phyloP scores from a whole-genome alignment of 2,888 invertebrate genomes.

The Apantesis nais region DNA sequence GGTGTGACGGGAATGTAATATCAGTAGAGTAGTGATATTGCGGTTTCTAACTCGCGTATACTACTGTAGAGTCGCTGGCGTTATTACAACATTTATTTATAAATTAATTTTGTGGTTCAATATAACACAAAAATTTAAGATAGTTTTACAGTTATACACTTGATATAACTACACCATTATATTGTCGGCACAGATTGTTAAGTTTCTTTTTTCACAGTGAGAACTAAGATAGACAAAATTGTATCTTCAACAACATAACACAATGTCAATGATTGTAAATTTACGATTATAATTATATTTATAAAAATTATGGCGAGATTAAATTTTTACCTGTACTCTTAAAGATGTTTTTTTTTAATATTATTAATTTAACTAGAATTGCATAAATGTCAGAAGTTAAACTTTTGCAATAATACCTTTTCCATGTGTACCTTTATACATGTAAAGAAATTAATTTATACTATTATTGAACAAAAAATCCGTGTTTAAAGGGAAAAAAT shows the following conservation, averaged over 20 bases:
- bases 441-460: background rate
- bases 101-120: background rate
- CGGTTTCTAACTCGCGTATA: slow-evolving; percentile 75
- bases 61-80: slow-evolving; percentile 56
- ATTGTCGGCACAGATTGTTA: background rate
- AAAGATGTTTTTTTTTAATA: no score
- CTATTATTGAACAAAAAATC: background rate
- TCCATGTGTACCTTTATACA: background rate
- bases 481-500: background rate
- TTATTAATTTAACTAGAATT: no score
- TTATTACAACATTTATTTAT: slow-evolving; percentile 52
- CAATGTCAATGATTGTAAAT: background rate
- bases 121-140: background rate
- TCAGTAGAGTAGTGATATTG: slow-evolving; percentile 81
- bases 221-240: background rate
- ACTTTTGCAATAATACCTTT: background rate
- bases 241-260: background rate
- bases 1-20: slow-evolving; percentile 83
- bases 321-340: background rate
- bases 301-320: background rate
- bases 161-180: no score
- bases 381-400: no score
- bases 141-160: no score
- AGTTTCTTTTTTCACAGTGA: background rate
- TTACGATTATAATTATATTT: background rate